Conservation (phyloP, 2,113 vertebrate species). For the Toxotes chatareus region DNA sequence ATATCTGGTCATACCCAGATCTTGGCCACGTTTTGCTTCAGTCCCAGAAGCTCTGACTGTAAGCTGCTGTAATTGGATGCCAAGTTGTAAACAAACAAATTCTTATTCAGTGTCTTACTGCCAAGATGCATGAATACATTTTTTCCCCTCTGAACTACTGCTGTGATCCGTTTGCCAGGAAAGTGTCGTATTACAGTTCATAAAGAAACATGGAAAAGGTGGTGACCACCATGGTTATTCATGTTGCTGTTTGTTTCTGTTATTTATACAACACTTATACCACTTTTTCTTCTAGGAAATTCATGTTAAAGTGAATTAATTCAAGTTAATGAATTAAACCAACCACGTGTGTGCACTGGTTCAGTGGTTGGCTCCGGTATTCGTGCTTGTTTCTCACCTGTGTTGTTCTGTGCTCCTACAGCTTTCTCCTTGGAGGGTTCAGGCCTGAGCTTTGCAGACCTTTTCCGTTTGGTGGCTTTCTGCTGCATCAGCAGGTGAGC, state of each 20-base stretch:
- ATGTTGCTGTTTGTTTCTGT: not conserved
- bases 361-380: too few species aligned
- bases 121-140: not conserved
- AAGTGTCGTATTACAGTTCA: not conserved
- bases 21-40: not conserved
- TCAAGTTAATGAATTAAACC: not conserved
- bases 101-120: not conserved
- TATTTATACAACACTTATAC: not conserved
- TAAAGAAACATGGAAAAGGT: not conserved
- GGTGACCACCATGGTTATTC: not conserved
- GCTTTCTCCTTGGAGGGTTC: slow-evolving; percentile 96
- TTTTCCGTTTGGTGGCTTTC: slow-evolving; percentile 96
- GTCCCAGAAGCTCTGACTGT: not conserved
- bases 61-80: not conserved
- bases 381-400: too few species aligned
- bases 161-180: not conserved
- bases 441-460: slow-evolving; percentile 94
- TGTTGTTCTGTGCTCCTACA: slow-evolving; percentile 73
- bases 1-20: not conserved
- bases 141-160: not conserved
- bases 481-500: slow-evolving; percentile 98
- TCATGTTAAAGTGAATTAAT: not conserved
- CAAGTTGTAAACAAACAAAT: not conserved
- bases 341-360: too few species aligned
- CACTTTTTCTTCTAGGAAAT: too few species aligned